These are phyloP conservation scores for Fragum fragum DNA, from an alignment of 2,888 invertebrate genomes.

Conservation along the genomic window DNA sequence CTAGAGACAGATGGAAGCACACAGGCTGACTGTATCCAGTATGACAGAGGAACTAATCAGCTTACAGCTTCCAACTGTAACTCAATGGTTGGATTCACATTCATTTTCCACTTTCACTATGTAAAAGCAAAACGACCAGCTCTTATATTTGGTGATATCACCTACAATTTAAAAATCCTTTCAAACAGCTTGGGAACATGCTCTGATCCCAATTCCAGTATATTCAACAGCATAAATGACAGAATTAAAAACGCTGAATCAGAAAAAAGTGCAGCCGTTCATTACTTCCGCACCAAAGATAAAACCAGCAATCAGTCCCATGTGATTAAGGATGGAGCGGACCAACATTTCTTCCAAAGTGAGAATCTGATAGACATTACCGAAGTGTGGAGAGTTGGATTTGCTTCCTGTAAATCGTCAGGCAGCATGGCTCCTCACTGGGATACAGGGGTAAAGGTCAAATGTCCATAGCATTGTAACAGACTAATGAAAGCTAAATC, in stretches of 20 bases:
- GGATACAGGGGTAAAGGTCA: conserved; percentile 55
- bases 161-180: conserved; percentile 69
- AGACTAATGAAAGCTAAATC: no score
- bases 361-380: conserved; percentile 72
- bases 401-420: conserved; percentile 75
- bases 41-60: conserved; percentile 47
- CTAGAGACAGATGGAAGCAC: conserved; percentile 35
- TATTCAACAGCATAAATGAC: conserved; percentile 46
- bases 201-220: conserved; percentile 37
- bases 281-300: conserved; percentile 73
- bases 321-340: conserved; percentile 23
- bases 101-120: conserved; percentile 74
- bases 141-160: conserved; percentile 80
- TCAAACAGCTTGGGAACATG: conserved; percentile 43
- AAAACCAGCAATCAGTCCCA: conserved; percentile 54
- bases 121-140: conserved; percentile 60
- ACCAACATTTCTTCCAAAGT: conserved; percentile 39
- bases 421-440: conserved; percentile 78
- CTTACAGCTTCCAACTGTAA: conserved; percentile 48
- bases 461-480: conserved; percentile 43
- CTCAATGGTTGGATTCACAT: conserved; percentile 46
- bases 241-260: conserved; percentile 23
- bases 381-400: conserved; percentile 81
- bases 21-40: conserved; percentile 70
- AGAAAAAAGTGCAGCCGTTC: conserved; percentile 65